Evolutionary conservation across 1,140 invertebrate genomes (phyloP), one percentile per base, ranked within the genome.

Genomic region (Drosophila ogumai): DNA sequence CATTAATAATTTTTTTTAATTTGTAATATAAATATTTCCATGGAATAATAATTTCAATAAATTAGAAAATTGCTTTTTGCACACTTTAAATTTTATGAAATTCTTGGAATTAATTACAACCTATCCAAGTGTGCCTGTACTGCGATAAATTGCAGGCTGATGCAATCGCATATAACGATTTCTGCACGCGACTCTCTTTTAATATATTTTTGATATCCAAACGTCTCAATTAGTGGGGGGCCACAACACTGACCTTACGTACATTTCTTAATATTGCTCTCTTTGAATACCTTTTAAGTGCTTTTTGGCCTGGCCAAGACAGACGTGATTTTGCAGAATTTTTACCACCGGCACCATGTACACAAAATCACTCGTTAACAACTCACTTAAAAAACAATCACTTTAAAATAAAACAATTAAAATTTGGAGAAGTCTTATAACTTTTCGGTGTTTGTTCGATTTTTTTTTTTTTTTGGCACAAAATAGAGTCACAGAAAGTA

Each of bases 281-380:
- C 25, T 6, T 3, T n/a, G 10, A 38, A 38, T 67, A 75, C 72
- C 72, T 74, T 75, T 74, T n/a, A 74, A 73, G 40, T 47, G 47
- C 17, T 54, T 73, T 28, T 74, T 74, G 41, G 52, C 36, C 17
- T 46, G 47, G 17, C 41, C 49, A n/a, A 43, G 43, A n/a, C 49
- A 72, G 44, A 72, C 15, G 54, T 49, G 66, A 17, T 71, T 72
- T 59, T 59, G 52, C 19, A 58, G 36, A 36, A 72, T 49, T 32
- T 50, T 72, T 59, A 72, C 69, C 50, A 50, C 57, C 54, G 67
- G 69, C 43, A 73, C 69, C 69, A 73, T 73, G 69, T 67, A 50
- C 69, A 73, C 69, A 49, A 73, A 50, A 55, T 25, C 61, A 31
- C 36, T 34, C 12, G 31, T 8, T 6, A 12, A 28, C 19, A 46